Conservation (phyloP, 2,888 invertebrate genomes). For the Dimorphilus gyrociliatus region DNA sequence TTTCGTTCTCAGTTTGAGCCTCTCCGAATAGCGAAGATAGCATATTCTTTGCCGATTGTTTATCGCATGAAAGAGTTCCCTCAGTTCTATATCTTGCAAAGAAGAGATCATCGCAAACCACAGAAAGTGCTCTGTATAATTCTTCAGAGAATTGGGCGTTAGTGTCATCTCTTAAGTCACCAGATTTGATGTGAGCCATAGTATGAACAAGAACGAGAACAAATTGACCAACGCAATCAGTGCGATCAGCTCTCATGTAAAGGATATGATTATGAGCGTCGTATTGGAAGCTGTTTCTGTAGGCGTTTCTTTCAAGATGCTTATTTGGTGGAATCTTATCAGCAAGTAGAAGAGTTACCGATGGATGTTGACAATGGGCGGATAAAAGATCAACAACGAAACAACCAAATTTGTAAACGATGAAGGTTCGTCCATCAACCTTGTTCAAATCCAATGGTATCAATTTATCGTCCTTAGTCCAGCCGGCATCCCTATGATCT, state of each 20-base stretch:
- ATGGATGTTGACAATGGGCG: constrained; percentile 23
- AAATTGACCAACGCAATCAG: constrained; percentile 31
- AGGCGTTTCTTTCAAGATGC: constrained; percentile 21
- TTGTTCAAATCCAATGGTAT: constrained; percentile 28
- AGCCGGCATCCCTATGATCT: constrained; percentile 22
- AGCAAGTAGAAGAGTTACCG: constrained; percentile 28
- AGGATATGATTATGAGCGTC: constrained; percentile 30
- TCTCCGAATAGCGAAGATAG: constrained; percentile 24
- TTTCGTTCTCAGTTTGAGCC: constrained; percentile 24
- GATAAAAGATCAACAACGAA: constrained; percentile 24
- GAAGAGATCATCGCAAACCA: constrained; percentile 32
- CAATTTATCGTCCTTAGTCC: constrained; percentile 24
- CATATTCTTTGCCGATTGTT: constrained; percentile 16
- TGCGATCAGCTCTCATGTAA: constrained; percentile 22
- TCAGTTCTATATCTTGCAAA: constrained; percentile 23
- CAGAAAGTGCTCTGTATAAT: constrained; percentile 27
- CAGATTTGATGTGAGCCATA: constrained; percentile 29
- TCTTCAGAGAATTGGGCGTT: constrained; percentile 25
- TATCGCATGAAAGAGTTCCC: too few relatives aligned
- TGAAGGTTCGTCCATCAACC: constrained; percentile 23
- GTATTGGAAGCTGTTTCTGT: constrained; percentile 30
- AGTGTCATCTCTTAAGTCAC: constrained; percentile 27
- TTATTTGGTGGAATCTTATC: constrained; percentile 28
- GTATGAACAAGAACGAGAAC: constrained; percentile 26
- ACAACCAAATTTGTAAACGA: constrained; percentile 33